Evolutionary conservation across 2,113 vertebrate genomes (phyloP), one percentile per base, ranked within the genome.

Genomic region (Brachionichthys hirsutus): DNA sequence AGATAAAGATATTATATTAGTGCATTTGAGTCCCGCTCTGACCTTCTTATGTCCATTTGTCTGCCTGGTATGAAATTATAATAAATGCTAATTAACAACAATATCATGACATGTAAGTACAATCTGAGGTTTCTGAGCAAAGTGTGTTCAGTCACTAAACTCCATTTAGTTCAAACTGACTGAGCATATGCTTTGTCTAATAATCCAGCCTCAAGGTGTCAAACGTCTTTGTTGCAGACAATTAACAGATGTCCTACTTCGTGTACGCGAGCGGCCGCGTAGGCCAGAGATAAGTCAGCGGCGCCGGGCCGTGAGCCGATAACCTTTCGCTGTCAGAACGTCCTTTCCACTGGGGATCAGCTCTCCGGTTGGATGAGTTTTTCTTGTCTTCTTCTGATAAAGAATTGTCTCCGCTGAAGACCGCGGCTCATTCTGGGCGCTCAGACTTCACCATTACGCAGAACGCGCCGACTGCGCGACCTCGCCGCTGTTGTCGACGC

Each of bases 381-480:
- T 73, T n/a, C n/a, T 84, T 67, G 59, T 74, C 73, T 77, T 62
- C 22, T 42, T 65, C 68, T 68, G 80, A 82, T 84, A 77, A 80
- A 34, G 49, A 70, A 54, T 54, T 46, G 54, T 30, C 60, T 36
- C 38, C 42, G 6, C 57, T 57, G 62, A 30, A 43, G 51, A 58
- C 24, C 47, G 46, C 13, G 42, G 22, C 70, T 73, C 73, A 49
- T 60, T 38, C 34, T 44, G 19, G 54, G n/a, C 49, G 54, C 62
- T 62, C 42, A 58, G 30, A 62, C 78, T 71, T 72, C 78, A 74
- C 15, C 60, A 58, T 56, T 72, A 53, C 57, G 67, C 57, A 42
- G 8, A 54, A 36, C 50, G 55, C 36, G 2, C 12, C 1, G 14
- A 55, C 66, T 66, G 67, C 57, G 75, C 56, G n/a, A 43, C 50